Conservation (phyloP, 2,113 vertebrate genomes). For the Trochalopteron elliotii region DNA sequence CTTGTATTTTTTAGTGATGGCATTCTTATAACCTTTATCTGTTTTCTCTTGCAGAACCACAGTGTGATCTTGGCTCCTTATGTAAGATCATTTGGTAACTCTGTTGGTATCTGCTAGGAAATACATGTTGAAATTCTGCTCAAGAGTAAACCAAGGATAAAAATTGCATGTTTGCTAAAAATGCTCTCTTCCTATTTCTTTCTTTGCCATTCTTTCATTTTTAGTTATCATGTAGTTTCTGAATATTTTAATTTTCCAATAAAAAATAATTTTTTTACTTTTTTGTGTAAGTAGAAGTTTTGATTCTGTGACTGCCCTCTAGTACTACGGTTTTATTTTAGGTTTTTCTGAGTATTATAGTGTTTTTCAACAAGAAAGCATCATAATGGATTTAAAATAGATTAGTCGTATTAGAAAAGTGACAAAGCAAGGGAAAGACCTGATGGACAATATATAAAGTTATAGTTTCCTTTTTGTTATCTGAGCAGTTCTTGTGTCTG, state of each 20-base stretch:
- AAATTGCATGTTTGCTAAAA: neutral
- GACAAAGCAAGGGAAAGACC: neutral
- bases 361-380: neutral
- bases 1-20: neutral
- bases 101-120: neutral
- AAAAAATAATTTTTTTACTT: neutral
- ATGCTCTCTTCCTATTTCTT: neutral
- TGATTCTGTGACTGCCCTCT: neutral
- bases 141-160: neutral
- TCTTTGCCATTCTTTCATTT: neutral
- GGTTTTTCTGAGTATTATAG: neutral
- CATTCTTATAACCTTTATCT: neutral
- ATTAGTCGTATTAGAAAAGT: neutral
- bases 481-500: neutral
- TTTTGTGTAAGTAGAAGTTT: neutral
- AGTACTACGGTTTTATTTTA: neutral
- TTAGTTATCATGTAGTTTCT: neutral
- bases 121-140: neutral
- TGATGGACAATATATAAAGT: neutral
- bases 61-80: neutral
- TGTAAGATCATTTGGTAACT: neutral
- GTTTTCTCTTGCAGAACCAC: neutral
- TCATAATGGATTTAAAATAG: neutral
- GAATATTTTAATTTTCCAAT: neutral
- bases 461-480: neutral